These are phyloP conservation scores for Pomacea canaliculata DNA, from an alignment of 2,888 invertebrate genomes.

Conservation along the genomic window DNA sequence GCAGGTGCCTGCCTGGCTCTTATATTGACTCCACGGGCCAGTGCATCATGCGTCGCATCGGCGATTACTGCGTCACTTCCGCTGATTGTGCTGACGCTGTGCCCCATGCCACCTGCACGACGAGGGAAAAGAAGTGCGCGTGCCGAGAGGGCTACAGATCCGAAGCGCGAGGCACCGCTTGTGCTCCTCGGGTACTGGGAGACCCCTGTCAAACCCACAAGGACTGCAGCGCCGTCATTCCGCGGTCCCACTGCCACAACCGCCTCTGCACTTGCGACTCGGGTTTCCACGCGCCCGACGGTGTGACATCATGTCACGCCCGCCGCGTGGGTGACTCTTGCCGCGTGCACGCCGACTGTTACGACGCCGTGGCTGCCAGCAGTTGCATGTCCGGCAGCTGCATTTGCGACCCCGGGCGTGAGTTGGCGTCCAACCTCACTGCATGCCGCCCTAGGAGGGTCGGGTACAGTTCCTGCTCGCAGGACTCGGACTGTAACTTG, in stretches of 20 bases:
- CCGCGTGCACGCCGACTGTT: constrained; percentile 38
- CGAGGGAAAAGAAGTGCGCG: not conserved
- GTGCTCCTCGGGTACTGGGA: constrained; percentile 8
- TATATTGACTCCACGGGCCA: constrained; percentile 3
- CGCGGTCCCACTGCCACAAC: not conserved
- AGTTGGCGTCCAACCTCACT: not conserved
- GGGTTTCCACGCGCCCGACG: constrained; percentile 6
- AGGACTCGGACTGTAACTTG: not conserved
- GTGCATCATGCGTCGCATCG: constrained; percentile 17
- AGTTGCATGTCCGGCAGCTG: constrained; percentile 29
- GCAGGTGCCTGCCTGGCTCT: constrained; percentile 20
- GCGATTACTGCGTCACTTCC: constrained; percentile 12
- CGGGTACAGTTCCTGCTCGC: constrained; percentile 1
- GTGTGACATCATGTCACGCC: not conserved
- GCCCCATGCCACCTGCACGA: constrained; percentile 13
- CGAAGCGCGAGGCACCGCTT: not conserved
- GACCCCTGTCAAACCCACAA: constrained; percentile 18
- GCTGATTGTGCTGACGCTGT: constrained; percentile 26
- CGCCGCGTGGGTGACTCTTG: constrained; percentile 22
- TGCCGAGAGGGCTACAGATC: not conserved
- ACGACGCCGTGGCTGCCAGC: constrained; percentile 39
- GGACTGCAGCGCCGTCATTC: constrained; percentile 10
- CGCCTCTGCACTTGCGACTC: constrained; percentile 11
- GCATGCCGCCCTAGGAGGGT: constrained; percentile 4
- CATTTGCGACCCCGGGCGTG: constrained; percentile 13